phyloP scores from a whole-genome alignment of 2,888 invertebrate genomes.

The Drosophila antonietae region DNA sequence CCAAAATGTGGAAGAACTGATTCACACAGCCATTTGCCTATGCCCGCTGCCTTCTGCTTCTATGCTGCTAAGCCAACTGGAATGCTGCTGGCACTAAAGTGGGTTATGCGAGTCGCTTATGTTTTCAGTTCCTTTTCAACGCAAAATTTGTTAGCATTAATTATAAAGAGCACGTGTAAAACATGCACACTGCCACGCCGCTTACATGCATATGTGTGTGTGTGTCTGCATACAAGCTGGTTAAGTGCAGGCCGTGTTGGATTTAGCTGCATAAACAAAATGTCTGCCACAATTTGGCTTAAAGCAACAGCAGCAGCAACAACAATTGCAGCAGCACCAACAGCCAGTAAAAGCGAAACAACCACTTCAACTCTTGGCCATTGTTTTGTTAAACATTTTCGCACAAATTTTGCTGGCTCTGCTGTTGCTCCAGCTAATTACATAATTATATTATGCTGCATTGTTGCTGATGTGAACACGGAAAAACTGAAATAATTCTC shows the following conservation, averaged over 20 bases:
- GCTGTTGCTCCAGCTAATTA: constrained; percentile 65
- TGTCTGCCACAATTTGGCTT: constrained; percentile 71
- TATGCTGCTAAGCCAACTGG: constrained; percentile 5
- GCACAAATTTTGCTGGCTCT: constrained; percentile 49
- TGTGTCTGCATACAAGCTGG: constrained; percentile 1
- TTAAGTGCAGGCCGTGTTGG: constrained; percentile 58
- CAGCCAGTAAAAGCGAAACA: constrained; percentile 16
- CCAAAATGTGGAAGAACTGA: constrained; percentile 42
- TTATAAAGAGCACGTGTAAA: constrained; percentile 68
- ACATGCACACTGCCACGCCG: constrained; percentile 29
- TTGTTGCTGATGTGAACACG: neutral
- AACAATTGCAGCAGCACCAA: constrained; percentile 7
- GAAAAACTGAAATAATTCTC: constrained; percentile 18
- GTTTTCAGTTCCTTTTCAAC: constrained; percentile 35
- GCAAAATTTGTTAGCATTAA: constrained; percentile 67
- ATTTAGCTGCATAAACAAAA: constrained; percentile 66
- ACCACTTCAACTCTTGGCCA: constrained; percentile 28
- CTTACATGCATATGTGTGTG: neutral
- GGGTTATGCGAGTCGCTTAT: constrained; percentile 32
- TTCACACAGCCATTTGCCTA: constrained; percentile 10
- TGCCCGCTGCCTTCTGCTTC: neutral
- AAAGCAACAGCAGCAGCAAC: constrained; percentile 50
- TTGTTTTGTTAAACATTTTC: constrained; percentile 64
- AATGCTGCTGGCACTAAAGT: constrained; percentile 28
- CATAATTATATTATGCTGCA: constrained; percentile 51